Evolutionary conservation across 2,888 invertebrate genomes (phyloP), one percentile per base, ranked within the genome.

Genomic region (Aquatica leii): DNA sequence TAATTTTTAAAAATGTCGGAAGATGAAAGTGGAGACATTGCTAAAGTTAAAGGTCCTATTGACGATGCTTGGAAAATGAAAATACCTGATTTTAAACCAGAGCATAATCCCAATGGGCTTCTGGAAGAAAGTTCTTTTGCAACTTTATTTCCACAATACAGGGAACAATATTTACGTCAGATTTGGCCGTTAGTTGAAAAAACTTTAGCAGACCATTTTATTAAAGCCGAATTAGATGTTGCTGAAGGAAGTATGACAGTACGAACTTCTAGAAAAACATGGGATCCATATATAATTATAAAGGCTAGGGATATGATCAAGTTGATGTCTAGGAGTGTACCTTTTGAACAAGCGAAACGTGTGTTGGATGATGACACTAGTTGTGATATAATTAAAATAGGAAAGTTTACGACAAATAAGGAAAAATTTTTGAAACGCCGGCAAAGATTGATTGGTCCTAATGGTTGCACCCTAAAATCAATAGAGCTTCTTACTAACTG

Each of bases 291-390:
- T 73, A 93, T 97, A 56, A 94, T 99, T 46, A 86, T 99, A 21
- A 98, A 98, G 84, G 96, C 97, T 0, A 86, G 98, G 65, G 99
- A 99, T 80, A 87, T 98, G 84, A 93, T 99, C 73, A 98, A 97
- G 80, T 83, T 99, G 1, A 82, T 99, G 74, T 94, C 98, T 0
- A 86, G 99, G 71, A 97, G 97, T 80, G 98, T 99, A 0, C 98
- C 98, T 0, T 95, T 92, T 73, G 98, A 99, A 81, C 98, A 99
- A 83, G 97, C 97, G 1, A 87, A 89, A 11, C 85, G 90, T 71
- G 93, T 95, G 0, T 80, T 95, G 21, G 90, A 95, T 72, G 98
- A 99, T 81, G 95, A 97, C 69, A 87, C 92, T 37, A 91, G 94
- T 21, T 94, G 95, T 77, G 99, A 99, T 78, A 95, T 99, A 20